phyloP scores from a whole-genome alignment of 1,140 invertebrate genomes.

The Asbolus verrucosus region DNA sequence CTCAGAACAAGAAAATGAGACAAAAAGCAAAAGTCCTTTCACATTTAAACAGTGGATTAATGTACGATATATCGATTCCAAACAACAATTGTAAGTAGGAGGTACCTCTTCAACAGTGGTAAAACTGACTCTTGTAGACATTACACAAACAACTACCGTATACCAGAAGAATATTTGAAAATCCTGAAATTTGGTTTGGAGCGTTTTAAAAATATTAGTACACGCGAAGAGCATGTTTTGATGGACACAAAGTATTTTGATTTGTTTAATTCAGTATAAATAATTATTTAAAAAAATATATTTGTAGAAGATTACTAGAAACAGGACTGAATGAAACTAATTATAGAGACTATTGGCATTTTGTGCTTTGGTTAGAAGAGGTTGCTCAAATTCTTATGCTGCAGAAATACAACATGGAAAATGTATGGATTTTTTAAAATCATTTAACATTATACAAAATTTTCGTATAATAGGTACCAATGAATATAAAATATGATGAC shows the following conservation, averaged over 20 bases:
- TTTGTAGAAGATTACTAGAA: no score
- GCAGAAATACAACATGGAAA: constrained; percentile 59
- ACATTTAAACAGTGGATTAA: constrained; percentile 45
- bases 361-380: constrained; percentile 61
- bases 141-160: no score
- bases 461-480: constrained; percentile 45
- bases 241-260: no score
- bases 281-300: no score
- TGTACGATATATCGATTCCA: not conserved
- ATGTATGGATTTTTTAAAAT: constrained; percentile 56
- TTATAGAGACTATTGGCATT: constrained; percentile 57
- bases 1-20: not conserved
- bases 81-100: no score
- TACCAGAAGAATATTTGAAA: no score
- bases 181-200: no score
- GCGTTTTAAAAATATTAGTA: no score
- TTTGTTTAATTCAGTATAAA: no score
- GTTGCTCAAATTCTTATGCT: constrained; percentile 48
- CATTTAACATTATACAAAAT: constrained; percentile 14
- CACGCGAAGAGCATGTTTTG: no score
- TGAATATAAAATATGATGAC: constrained; percentile 26
- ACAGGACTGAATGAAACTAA: constrained; percentile 49
- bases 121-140: no score
- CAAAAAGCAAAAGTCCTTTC: constrained; percentile 48
- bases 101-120: no score